Percentiles rank a stretch among this genome's conserved stretches.
Evolutionary conservation across 2,888 invertebrate genomes (phyloP).

Genomic region (Papilio demoleus): DNA sequence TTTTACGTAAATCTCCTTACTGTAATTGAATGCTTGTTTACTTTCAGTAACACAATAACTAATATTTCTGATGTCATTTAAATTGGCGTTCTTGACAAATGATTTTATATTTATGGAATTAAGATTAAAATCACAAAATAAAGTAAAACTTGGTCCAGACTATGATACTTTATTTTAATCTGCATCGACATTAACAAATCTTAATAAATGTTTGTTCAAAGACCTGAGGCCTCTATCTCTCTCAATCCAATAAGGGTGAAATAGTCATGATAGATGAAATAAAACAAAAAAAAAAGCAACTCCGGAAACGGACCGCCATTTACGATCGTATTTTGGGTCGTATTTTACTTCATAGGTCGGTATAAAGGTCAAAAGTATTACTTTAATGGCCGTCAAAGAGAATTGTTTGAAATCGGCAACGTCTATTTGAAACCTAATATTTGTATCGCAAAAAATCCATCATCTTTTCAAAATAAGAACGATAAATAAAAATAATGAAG

Average conservation of each 20-base stretch:
- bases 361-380: conserved; percentile 22
- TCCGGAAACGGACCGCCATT: conserved; percentile 13
- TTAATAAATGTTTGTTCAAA: background rate
- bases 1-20: background rate
- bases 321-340: conserved; percentile 16
- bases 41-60: background rate
- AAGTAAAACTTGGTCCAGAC: too few relatives aligned
- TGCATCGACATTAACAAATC: background rate
- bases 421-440: conserved; percentile 15
- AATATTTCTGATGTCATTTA: background rate
- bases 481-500: too few relatives aligned
- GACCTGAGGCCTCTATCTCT: conserved; percentile 20
- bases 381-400: conserved; percentile 20
- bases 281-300: conserved; percentile 16
- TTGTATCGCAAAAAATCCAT: conserved; percentile 5
- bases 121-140: background rate
- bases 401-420: conserved; percentile 10
- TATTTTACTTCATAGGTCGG: conserved; percentile 16
- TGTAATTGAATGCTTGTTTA: background rate
- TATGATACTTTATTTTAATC: too few relatives aligned
- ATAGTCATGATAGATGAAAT: conserved; percentile 14
- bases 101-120: too few relatives aligned
- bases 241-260: conserved; percentile 20
- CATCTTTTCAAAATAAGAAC: too few relatives aligned
- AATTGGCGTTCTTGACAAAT: background rate